Base-by-base conservation (phyloP, 2,888 invertebrate species). In the Mythimna lalbum region DNA sequence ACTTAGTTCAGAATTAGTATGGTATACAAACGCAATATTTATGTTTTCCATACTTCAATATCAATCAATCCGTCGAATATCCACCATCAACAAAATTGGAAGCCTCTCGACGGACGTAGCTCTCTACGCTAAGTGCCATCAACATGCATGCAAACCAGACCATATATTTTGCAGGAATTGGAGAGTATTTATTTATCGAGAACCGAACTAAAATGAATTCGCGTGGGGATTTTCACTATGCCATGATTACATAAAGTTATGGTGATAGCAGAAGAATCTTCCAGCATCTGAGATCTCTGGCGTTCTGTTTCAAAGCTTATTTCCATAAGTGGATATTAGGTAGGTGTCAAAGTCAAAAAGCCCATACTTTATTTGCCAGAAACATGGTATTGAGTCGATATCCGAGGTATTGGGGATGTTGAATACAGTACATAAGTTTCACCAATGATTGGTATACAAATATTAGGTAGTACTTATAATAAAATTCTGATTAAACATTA, bases 81-180 rank as follows among this genome's bases (percentile, higher is more conserved):
- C 10, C 43, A 1, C 73, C 36, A 74, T 76, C 69, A 61, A 57
- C 61, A 27, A 61, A 61, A 76, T 76, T 76, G 73, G 43, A 21
- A 62, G 23, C 21, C 69, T 68, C 55, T 67, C 73, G n/a, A 39
- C 50, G 1, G 36, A 56, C 55, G 56, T 21, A 36, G 55, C 55
- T 56, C 43, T 43, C 36, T 14, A 63, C 43, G 23, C 10, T 5
- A 17, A 73, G 56, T 52, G 74, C 33, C 57, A 72, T 59, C 66
- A 57, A 59, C 27, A 47, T 74, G 43, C 50, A 36, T 47, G 57
- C 33, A 21, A 69, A 57, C 7, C 50, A 5, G 27, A 17, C 43
- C 36, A 43, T 47, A 36, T 33, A 59, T 74, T 43, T 65, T 65
- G 36, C 43, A 47, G 50, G 21, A 57, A 0, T 21, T 64, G 14